phyloP scores from a whole-genome alignment of 1,140 invertebrate species.

The Neodiprion lecontei region DNA sequence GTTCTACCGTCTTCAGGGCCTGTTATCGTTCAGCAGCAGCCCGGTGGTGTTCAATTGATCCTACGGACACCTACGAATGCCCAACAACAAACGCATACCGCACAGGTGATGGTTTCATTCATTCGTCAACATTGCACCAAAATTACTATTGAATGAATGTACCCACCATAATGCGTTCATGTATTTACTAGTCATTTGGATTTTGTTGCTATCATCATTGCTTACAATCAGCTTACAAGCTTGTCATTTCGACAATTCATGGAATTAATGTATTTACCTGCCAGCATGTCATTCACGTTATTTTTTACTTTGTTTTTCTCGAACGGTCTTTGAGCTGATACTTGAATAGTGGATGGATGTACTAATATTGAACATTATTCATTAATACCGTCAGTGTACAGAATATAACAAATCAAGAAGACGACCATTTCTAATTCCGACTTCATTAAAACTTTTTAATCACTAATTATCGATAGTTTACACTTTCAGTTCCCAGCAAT shows the following conservation, averaged over 20 bases:
- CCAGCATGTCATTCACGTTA: not conserved
- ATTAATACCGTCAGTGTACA: too few relatives aligned
- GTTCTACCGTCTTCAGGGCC: slow-evolving; percentile 59
- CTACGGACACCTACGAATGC: slow-evolving; percentile 57
- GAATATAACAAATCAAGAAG: too few relatives aligned
- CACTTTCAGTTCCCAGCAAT: too few relatives aligned
- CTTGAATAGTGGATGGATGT: too few relatives aligned
- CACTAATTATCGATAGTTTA: too few relatives aligned
- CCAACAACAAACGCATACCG: slow-evolving; percentile 61
- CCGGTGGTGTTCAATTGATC: slow-evolving; percentile 59
- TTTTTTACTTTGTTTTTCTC: too few relatives aligned
- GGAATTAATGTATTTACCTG: not conserved
- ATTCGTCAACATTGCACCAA: not conserved
- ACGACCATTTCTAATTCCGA: too few relatives aligned
- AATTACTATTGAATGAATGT: not conserved
- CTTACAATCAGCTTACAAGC: not conserved
- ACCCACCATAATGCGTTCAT: not conserved
- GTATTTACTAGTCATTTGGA: not conserved
- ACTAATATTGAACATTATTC: too few relatives aligned
- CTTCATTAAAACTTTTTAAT: too few relatives aligned
- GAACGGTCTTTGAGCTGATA: too few relatives aligned
- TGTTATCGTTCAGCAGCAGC: slow-evolving; percentile 60
- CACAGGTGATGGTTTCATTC: slow-evolving; percentile 60
- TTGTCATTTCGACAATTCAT: not conserved
- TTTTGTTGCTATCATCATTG: not conserved